A percentile compares a stretch with the other conserved stretches of the same genome.
Evolutionary conservation across 1,140 invertebrate species (phyloP).

Genomic region (Apis mellifera): Amel_HAv3.1 CM009938.2:1532001-1532500

Average conservation of each 20-base stretch:
- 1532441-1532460: slow-evolving; percentile 70
- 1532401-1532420: slow-evolving; percentile 78
- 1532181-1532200: not conserved
- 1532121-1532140: too few relatives aligned
- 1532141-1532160: not conserved
- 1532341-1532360: slow-evolving; percentile 66
- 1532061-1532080: not conserved
- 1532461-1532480: slow-evolving; percentile 77
- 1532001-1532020: not conserved
- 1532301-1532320: slow-evolving; percentile 59
- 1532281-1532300: not conserved
- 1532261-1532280: not conserved
- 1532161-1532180: not conserved
- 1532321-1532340: slow-evolving; percentile 73
- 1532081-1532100: too few relatives aligned
- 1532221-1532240: not conserved
- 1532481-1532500: slow-evolving; percentile 76
- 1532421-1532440: slow-evolving; percentile 81
- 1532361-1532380: slow-evolving; percentile 36
- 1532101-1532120: too few relatives aligned
- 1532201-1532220: not conserved
- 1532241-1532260: not conserved
- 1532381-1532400: slow-evolving; percentile 51
- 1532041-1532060: not conserved
- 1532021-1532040: not conserved